Evolutionary conservation across 2,888 invertebrate species (phyloP).

Genomic region (Gandaritis pyraliata): DNA sequence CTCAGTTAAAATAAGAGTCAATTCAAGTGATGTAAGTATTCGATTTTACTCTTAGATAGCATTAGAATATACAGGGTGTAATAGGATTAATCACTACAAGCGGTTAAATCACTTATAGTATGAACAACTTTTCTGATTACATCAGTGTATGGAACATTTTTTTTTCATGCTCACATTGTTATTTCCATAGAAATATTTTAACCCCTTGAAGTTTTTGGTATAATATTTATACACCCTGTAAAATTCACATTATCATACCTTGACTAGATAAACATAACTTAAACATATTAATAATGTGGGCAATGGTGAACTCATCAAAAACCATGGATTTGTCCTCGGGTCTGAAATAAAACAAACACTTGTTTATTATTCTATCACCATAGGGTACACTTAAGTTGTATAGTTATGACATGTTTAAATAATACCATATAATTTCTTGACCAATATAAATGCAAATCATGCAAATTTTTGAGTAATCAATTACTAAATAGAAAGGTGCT

Average conservation of each 20-base stretch:
- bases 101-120: too few species aligned
- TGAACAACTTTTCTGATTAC: too few species aligned
- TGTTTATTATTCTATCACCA: conserved; percentile 17
- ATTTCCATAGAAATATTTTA: too few species aligned
- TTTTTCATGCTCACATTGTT: too few species aligned
- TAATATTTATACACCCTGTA: neutral
- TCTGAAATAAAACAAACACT: conserved; percentile 84
- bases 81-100: too few species aligned
- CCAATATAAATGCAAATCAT: conserved; percentile 2
- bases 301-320: conserved; percentile 96
- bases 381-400: conserved; percentile 1
- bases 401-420: conserved; percentile 6
- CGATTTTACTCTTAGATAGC: too few species aligned
- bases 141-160: too few species aligned
- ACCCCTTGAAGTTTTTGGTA: neutral
- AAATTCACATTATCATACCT: conserved; percentile 77
- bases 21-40: too few species aligned
- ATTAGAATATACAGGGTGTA: too few species aligned
- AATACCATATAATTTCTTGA: conserved; percentile 6
- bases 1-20: neutral
- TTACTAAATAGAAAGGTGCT: conserved; percentile 4
- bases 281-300: conserved; percentile 96
- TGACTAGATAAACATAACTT: conserved; percentile 95
- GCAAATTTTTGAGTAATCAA: conserved; percentile 2
- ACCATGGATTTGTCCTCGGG: conserved; percentile 95